phyloP scores from a whole-genome alignment of 2,113 vertebrate species.

The Epinephelus moara region DNA sequence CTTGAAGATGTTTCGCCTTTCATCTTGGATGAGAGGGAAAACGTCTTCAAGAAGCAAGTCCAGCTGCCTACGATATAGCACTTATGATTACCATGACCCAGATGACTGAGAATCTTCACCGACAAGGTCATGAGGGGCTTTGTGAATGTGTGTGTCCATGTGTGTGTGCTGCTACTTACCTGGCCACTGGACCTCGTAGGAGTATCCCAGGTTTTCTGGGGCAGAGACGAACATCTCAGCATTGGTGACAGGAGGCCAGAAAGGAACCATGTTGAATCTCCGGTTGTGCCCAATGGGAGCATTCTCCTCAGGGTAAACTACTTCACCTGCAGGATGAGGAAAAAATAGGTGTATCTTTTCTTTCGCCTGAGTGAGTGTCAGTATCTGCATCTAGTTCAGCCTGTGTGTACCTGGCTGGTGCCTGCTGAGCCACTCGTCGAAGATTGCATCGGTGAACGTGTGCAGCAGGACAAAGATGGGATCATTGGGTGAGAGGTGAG shows the following conservation, averaged over 20 bases:
- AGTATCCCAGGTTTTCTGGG: conserved; percentile 92
- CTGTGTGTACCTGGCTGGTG: conserved; percentile 86
- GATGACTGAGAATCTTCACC: no score
- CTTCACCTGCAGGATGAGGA: conserved; percentile 82
- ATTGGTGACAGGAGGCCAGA: conserved; percentile 96
- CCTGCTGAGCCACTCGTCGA: conserved; percentile 95
- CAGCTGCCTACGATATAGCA: no score
- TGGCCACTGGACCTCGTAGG: conserved; percentile 95
- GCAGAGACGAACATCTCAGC: conserved; percentile 95
- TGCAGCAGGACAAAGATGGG: conserved; percentile 96
- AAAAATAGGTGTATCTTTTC: background rate
- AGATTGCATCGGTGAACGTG: conserved; percentile 95
- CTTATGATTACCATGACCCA: no score
- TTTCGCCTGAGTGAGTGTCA: background rate
- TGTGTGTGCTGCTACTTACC: conserved; percentile 80
- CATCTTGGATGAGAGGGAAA: no score
- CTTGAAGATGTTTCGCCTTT: no score
- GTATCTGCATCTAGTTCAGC: background rate
- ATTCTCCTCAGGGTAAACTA: conserved; percentile 91
- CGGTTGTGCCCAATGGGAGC: conserved; percentile 96
- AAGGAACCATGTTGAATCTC: conserved; percentile 96
- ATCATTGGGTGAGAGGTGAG: conserved; percentile 95
- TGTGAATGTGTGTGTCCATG: background rate
- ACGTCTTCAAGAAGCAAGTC: no score
- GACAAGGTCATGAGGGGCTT: background rate